Evolutionary conservation across 1,140 invertebrate species (phyloP).

Genomic region (Steinernema feltiae): DNA sequence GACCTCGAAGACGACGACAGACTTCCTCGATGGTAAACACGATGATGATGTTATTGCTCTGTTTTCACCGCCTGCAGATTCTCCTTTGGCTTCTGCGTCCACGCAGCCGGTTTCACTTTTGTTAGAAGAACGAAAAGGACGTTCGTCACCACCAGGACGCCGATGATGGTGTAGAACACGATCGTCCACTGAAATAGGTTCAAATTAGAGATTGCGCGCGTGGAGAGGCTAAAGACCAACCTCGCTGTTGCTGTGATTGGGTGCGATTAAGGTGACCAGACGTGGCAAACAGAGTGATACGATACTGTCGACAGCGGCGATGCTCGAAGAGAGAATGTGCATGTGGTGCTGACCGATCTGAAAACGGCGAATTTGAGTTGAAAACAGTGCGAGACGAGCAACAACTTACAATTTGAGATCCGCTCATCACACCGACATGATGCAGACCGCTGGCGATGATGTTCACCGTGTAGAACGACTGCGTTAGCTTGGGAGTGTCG

Average conservation of each 20-base stretch:
- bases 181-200: neutral
- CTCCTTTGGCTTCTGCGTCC: neutral
- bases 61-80: neutral
- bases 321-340: neutral
- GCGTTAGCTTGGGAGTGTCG: neutral
- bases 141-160: neutral
- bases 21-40: too few relatives aligned
- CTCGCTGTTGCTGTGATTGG: neutral
- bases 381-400: neutral
- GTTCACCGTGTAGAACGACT: neutral
- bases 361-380: neutral
- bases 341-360: slow-evolving; percentile 1
- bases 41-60: neutral
- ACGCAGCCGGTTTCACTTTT: neutral
- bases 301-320: neutral
- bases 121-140: neutral
- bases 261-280: neutral
- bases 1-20: too few relatives aligned
- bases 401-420: neutral
- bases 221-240: neutral
- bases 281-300: neutral
- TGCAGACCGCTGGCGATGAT: neutral
- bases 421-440: neutral
- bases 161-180: neutral
- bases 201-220: neutral